phyloP scores from a whole-genome alignment of 1,140 invertebrate genomes.

The Ptiloglossa arizonensis region DNA sequence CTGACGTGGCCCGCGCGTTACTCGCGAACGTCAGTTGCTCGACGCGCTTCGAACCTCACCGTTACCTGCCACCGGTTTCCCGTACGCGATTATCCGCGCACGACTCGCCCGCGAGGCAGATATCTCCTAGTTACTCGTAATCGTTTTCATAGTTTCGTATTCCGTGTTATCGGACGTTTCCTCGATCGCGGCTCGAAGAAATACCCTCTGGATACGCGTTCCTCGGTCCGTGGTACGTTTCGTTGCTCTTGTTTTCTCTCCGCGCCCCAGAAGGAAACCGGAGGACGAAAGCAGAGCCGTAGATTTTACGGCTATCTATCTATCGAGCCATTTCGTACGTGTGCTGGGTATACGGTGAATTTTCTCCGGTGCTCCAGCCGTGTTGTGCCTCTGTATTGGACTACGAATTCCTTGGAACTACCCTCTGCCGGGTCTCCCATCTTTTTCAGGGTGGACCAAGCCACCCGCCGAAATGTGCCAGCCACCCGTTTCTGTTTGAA shows the following conservation, averaged over 20 bases:
- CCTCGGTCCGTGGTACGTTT: background rate
- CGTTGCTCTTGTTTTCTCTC: conserved; percentile 21
- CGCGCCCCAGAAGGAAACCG: conserved; percentile 3
- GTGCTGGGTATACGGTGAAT: conserved; percentile 71
- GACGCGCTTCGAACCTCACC: no score
- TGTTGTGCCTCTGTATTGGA: conserved; percentile 37
- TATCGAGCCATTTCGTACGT: conserved; percentile 75
- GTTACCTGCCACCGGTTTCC: no score
- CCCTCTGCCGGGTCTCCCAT: background rate
- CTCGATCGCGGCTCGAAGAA: background rate
- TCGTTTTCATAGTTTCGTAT: conserved; percentile 1
- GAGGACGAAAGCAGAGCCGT: conserved; percentile 34
- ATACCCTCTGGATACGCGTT: background rate
- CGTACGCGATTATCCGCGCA: no score
- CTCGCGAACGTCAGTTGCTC: no score
- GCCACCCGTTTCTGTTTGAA: conserved; percentile 78
- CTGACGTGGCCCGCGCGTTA: no score
- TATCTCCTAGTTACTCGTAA: background rate
- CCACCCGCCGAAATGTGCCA: conserved; percentile 70
- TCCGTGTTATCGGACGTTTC: conserved; percentile 7
- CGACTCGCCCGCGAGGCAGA: background rate
- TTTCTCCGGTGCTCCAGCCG: conserved; percentile 48
- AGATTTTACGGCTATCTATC: conserved; percentile 71
- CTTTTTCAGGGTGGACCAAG: conserved; percentile 45
- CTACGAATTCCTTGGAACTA: conserved; percentile 51